Evolutionary conservation across 1,140 invertebrate genomes (phyloP).

Genomic region (Euwallacea fornicatus): DNA sequence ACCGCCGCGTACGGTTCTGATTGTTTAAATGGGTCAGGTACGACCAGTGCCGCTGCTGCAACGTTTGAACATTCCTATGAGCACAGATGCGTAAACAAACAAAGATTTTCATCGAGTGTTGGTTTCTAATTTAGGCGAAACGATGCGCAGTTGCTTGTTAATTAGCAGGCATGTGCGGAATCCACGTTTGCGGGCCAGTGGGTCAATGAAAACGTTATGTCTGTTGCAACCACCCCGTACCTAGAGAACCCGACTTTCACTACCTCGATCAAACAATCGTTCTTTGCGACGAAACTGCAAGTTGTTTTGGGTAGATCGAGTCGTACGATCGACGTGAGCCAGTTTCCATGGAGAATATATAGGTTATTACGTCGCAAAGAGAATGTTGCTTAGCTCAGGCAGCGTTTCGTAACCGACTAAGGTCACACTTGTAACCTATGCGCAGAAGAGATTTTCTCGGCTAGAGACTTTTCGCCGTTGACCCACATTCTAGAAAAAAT

Average conservation of each 20-base stretch:
- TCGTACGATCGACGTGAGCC: neutral
- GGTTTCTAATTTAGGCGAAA: conserved; percentile 25
- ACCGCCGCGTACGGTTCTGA: conserved; percentile 8
- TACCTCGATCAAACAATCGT: neutral
- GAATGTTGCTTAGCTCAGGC: conserved; percentile 12
- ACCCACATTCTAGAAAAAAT: neutral
- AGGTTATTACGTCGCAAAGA: conserved; percentile 20
- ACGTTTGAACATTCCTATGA: conserved; percentile 16
- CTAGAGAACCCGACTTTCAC: neutral
- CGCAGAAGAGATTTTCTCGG: neutral
- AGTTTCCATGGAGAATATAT: conserved; percentile 9
- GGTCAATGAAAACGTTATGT: conserved; percentile 23
- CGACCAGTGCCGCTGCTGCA: conserved; percentile 7
- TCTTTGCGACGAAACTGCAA: conserved; percentile 15
- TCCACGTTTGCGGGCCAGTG: conserved; percentile 13
- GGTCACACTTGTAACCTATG: neutral
- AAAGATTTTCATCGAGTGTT: conserved; percentile 7
- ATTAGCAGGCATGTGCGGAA: conserved; percentile 14
- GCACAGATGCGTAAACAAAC: conserved; percentile 25
- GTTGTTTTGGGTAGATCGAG: conserved; percentile 7
- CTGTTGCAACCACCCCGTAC: conserved; percentile 4
- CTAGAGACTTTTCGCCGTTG: neutral
- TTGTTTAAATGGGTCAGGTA: conserved; percentile 23
- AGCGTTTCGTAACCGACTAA: conserved; percentile 7
- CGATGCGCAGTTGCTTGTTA: neutral